Percentiles rank a stretch among this genome's conserved stretches.
These are phyloP conservation scores for Mus spretus DNA, from an alignment of 2,797 vertebrate species.

Conservation along the genomic window DNA sequence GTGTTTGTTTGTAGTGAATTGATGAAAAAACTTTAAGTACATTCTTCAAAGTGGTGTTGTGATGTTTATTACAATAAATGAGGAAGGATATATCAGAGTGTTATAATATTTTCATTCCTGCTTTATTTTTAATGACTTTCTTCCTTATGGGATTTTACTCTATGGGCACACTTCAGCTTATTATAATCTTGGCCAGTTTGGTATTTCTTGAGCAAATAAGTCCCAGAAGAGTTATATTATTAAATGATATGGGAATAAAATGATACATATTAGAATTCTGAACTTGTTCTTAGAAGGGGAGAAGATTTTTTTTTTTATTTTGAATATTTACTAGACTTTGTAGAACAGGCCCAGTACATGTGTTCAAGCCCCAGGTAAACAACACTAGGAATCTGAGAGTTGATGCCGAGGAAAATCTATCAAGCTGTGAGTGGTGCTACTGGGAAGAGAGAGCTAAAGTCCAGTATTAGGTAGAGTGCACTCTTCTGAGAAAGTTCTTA, in stretches of 20 bases:
- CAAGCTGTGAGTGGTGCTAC: neutral
- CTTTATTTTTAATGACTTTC: slow-evolving; percentile 1
- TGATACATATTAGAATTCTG: neutral
- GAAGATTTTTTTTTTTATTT: neutral
- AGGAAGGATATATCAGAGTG: neutral
- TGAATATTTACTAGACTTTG: neutral
- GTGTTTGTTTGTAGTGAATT: neutral
- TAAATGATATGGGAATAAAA: neutral
- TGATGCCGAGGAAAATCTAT: neutral
- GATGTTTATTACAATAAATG: neutral
- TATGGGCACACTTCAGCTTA: neutral
- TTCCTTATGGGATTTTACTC: slow-evolving; percentile 23
- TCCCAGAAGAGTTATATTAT: neutral
- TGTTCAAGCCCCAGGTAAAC: neutral
- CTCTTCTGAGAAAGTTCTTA: neutral
- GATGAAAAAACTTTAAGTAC: neutral
- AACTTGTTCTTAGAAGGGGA: slow-evolving; percentile 7
- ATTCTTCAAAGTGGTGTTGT: slow-evolving; percentile 1
- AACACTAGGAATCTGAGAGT: neutral
- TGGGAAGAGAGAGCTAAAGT: neutral
- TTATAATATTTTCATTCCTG: neutral
- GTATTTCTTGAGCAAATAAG: neutral
- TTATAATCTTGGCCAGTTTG: neutral
- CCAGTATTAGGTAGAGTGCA: neutral
- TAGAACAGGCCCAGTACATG: neutral